Conservation (phyloP, 2,888 invertebrate genomes). For the Zhuqinia jingwanae region DNA sequence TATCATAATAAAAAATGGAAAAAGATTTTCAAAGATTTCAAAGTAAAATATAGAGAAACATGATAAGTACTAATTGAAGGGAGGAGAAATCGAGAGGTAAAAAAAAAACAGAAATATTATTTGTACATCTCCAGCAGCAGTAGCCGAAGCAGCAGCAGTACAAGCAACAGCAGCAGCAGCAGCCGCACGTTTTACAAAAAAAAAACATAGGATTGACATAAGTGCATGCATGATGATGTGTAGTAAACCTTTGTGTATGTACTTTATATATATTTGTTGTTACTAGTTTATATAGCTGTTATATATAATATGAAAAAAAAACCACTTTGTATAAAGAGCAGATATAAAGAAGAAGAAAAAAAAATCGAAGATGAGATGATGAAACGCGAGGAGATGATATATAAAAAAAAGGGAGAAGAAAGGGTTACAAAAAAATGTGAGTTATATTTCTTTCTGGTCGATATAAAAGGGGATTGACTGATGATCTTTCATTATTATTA, state of each 20-base stretch:
- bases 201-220: slow-evolving; percentile 24
- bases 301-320: neutral
- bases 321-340: slow-evolving; percentile 23
- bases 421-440: slow-evolving; percentile 74
- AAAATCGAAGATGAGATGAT: slow-evolving; percentile 30
- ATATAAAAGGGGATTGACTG: slow-evolving; percentile 74
- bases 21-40: too few relatives aligned
- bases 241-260: slow-evolving; percentile 34
- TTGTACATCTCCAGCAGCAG: neutral
- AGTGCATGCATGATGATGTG: slow-evolving; percentile 33
- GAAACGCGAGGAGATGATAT: too few relatives aligned
- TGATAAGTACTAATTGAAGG: neutral
- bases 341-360: slow-evolving; percentile 29
- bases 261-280: slow-evolving; percentile 19
- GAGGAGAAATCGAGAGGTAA: slow-evolving; percentile 25
- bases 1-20: slow-evolving; percentile 9
- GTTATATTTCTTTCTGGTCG: slow-evolving; percentile 75
- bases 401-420: slow-evolving; percentile 44
- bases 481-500: slow-evolving; percentile 73
- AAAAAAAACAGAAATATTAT: too few relatives aligned
- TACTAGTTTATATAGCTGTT: neutral
- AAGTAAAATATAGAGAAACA: neutral
- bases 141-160: too few relatives aligned
- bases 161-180: too few relatives aligned
- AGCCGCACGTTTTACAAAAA: too few relatives aligned